Conservation (phyloP, 2,888 invertebrate species). For the Apamea epomidion region DNA sequence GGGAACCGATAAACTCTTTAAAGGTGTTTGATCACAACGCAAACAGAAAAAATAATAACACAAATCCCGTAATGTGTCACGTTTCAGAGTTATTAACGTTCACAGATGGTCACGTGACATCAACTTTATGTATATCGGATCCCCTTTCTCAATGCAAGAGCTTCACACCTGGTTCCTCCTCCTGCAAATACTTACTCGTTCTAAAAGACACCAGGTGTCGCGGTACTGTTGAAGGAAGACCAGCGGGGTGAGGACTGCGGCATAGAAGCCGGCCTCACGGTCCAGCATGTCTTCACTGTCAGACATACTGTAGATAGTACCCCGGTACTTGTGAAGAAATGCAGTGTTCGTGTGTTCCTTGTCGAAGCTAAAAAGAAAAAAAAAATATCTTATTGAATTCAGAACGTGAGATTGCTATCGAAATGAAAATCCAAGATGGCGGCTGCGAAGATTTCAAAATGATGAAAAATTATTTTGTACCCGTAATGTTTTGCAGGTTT, state of each 20-base stretch:
- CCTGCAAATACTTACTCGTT: conserved; percentile 74
- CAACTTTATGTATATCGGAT: no score
- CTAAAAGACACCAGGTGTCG: conserved; percentile 85
- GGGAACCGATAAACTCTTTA: no score
- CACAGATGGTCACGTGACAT: no score
- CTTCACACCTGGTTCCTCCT: neutral
- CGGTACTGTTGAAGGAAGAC: conserved; percentile 83
- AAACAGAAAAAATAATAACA: no score
- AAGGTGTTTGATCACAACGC: no score
- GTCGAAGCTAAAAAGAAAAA: conserved; percentile 76
- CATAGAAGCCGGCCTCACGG: conserved; percentile 82
- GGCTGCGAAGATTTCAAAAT: no score
- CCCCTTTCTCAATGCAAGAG: neutral
- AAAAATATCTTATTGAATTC: neutral
- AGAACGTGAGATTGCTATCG: no score
- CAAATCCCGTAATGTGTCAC: no score
- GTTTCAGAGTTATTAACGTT: no score
- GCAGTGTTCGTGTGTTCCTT: conserved; percentile 81
- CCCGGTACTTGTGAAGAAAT: conserved; percentile 82
- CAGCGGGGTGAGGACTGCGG: conserved; percentile 80
- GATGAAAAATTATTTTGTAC: no score
- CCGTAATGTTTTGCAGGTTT: no score
- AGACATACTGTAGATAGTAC: conserved; percentile 80
- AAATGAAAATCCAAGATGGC: no score
- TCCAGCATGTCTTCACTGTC: conserved; percentile 80